Base-by-base conservation (phyloP, 2,113 vertebrate genomes). In the Percopsis transmontana region DNA sequence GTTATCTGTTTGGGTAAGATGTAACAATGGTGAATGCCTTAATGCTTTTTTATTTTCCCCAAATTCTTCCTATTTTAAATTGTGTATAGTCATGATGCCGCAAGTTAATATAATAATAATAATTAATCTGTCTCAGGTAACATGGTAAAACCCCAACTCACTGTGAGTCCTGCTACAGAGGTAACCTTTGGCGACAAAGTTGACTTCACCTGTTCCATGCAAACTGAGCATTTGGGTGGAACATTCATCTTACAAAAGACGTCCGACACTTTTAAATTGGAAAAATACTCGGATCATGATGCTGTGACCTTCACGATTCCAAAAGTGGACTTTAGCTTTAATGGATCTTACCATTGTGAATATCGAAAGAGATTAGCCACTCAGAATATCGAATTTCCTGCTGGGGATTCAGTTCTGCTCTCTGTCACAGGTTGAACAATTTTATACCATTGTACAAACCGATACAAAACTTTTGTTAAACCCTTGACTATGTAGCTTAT, bases 291-390 rank as follows among this genome's bases (percentile, higher is more conserved):
- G 0, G 76, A 80, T 1, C 23, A 66, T 0, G 80, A 81, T 7
- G 68, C 68, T 11, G 77, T 39, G 12, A 82, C 62, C 3, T 91
- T 91, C 55, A 21, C 1, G 24, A 70, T 91, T 40, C 74, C 69
- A n/a, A 7, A 48, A n/a, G 83, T 70, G n/a, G 58, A 89, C 54
- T 90, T 89, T 50, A 69, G 0, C 27, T 74, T 85, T 1, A 79
- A 21, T 18, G 90, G 90, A 3, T 78, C 80, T 0, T 91, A 90
- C 70, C 86, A 77, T 60, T 91, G 90, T 74, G 80, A 87, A 76
- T 91, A 84, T 81, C 73, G 85, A n/a, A 91, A 90, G 73, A 85
- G 79, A 71, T 0, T 88, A 38, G 5, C 67, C 0, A 42, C 5
- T 18, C 58, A 85, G 67, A 2, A 69, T 0, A 83, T 90, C 58